Evolutionary conservation across 2,888 invertebrate genomes (phyloP), one percentile per base, ranked within the genome.

Genomic region (Idaea dimidiata): DNA sequence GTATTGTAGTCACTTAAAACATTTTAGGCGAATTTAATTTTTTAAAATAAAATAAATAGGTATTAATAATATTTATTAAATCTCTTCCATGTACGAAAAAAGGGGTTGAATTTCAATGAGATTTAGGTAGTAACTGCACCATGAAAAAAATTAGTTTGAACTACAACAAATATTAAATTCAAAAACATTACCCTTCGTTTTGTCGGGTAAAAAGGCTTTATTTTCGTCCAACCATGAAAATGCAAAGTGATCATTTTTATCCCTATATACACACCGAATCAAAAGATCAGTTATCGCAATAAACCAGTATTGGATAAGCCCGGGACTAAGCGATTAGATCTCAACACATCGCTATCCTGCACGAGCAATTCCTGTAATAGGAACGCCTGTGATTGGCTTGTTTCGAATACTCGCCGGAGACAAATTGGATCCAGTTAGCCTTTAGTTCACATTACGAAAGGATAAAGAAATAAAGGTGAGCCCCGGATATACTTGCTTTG

Each of bases 391-490:
- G 87, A 88, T 89, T 89, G 89, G 83, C 84, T 85, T 86, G 86
- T 87, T 85, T 85, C 86, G 81, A 83, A 81, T 82, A 73, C 77
- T 81, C 80, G 84, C 78, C 82, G 77, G 80, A 80, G 83, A 85
- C 86, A 89, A 89, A 90, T 90, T 90, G 89, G 87, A 88, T 88
- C 80, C 80, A 79, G 82, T 81, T 86, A 86, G 83, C 82, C 80
- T 82, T 78, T 81, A 82, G 80, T 77, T 78, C 78, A 78, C 76
- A 79, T 83, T 80, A 78, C 79, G 73, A 73, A 74, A 78, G 81
- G 78, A 81, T 80, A 78, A 77, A 74, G 72, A 66, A 68, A 66
- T 59, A 63, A 67, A 68, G 66, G 68, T 60, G 67, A 64, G 65
- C 66, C 68, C 67, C 66, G 57, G 17, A 16, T 57, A 32, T 24